A percentile compares a stretch with the other conserved stretches of the same genome.
Evolutionary conservation across 37 sponge, comb jelly and placozoan species (phyloP).

Genomic region (Diacarnus erythraeanus): DNA sequence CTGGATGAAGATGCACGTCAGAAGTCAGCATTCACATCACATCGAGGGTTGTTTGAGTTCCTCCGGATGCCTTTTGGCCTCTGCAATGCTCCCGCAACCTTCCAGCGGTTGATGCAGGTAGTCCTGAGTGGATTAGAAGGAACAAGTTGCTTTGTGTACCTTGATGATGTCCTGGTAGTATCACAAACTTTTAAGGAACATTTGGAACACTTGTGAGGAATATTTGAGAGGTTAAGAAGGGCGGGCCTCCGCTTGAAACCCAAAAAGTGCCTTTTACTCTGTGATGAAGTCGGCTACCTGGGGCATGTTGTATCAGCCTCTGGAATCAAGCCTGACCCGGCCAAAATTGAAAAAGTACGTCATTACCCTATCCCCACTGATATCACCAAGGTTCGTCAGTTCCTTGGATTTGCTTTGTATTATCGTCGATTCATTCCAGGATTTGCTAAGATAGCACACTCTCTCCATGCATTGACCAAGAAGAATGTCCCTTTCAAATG

Average conservation of each 20-base stretch:
- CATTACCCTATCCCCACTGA: too few relatives aligned
- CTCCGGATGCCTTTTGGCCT: too few relatives aligned
- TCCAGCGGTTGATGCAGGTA: constrained; percentile 41
- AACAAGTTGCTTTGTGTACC: constrained; percentile 16
- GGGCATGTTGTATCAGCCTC: constrained; percentile 36
- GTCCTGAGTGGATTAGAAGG: constrained; percentile 12
- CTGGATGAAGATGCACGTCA: constrained; percentile 25
- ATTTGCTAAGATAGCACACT: constrained; percentile 21
- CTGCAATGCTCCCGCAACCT: too few relatives aligned
- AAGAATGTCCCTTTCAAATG: constrained; percentile 25
- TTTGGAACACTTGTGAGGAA: constrained; percentile 1
- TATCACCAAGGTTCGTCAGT: constrained; percentile 8
- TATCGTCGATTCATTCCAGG: constrained; percentile 37
- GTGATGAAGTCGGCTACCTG: not conserved
- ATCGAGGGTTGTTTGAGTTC: constrained; percentile 34
- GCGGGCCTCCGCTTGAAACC: constrained; percentile 31
- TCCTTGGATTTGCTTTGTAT: constrained; percentile 27
- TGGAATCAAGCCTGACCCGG: constrained; percentile 7
- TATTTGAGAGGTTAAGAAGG: constrained; percentile 26
- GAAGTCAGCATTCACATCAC: constrained; percentile 49
- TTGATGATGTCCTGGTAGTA: constrained; percentile 32
- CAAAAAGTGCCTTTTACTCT: constrained; percentile 39
- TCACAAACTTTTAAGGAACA: constrained; percentile 27
- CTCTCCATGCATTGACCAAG: constrained; percentile 24
- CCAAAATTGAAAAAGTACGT: constrained; percentile 3